phyloP scores from a whole-genome alignment of 2,113 vertebrate species.

The Pomatorhinus ruficollis region DNA sequence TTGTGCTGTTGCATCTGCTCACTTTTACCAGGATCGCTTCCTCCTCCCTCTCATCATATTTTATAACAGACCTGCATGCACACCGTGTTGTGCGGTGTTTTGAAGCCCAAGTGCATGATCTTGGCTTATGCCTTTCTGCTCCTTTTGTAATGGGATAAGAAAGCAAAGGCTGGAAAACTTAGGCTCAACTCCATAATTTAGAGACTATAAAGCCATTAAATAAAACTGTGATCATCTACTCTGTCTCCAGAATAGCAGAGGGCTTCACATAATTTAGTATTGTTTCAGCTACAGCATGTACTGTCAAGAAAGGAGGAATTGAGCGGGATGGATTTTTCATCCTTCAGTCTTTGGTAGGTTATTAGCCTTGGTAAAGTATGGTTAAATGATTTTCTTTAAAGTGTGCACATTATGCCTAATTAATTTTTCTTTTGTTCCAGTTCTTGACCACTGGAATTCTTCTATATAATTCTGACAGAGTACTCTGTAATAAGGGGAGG shows the following conservation, averaged over 20 bases:
- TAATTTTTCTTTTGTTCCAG: neutral
- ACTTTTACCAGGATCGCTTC: neutral
- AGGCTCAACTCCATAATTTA: neutral
- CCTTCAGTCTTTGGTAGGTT: neutral
- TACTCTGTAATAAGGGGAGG: neutral
- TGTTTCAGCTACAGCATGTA: neutral
- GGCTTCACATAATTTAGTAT: neutral
- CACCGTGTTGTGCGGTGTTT: accelerated
- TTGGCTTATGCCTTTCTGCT: neutral
- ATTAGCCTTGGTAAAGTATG: neutral
- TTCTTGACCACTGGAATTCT: neutral
- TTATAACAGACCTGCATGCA: neutral
- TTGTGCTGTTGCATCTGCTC: neutral
- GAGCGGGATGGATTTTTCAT: neutral
- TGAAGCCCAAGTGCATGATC: neutral
- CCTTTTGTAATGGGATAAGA: neutral
- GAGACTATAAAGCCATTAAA: neutral
- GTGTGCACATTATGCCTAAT: neutral
- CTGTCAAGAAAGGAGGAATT: neutral
- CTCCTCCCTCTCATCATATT: neutral
- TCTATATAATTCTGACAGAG: neutral
- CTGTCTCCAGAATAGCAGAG: neutral
- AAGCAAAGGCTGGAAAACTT: neutral
- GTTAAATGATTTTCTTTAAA: neutral
- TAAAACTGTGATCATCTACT: neutral